Base-by-base conservation (phyloP, 2,113 vertebrate genomes). In the Rana temporaria region DNA sequence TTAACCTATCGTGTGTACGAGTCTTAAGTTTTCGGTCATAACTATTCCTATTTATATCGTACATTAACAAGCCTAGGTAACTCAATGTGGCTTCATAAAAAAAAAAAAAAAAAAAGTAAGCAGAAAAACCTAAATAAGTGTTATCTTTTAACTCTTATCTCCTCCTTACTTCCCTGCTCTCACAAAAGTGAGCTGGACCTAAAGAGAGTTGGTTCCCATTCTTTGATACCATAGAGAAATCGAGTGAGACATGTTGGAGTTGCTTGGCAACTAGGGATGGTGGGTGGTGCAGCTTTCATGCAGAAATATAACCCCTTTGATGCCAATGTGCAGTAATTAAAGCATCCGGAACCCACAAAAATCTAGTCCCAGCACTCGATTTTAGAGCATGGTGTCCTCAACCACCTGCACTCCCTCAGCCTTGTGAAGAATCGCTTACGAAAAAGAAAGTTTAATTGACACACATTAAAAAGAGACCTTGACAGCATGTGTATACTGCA, bases 261-360 rank as follows among this genome's bases (percentile, higher is more conserved):
- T 81, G 79, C 79, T 72, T 81, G 79, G 79, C 79, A 81, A 81
- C 79, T 71, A 62, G 60, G 60, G 32, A 73, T 81, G 59, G 79
- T 81, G 79, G 79, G 68, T 81, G 79, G 66, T 71, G 24, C 68
- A 17, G 59, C 60, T 34, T 70, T 22, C 57, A 19, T 73, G 59
- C 59, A 65, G 59, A 65, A 56, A 17, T 56, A 26, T 81, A 81
- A 81, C 60, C 79, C 55, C 38, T 17, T 73, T 71, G 15, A 57
- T 71, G 52, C 79, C 67, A 81, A 57, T n/a, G 14, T 72, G 20
- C 17, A 81, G 67, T 22, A 60, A 81, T 20, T 73, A 57, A 72
- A 30, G 67, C 12, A 48, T 63, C n/a, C 24, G 24, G 22, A 24
- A 63, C 20, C 20, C 24, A 22, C 60, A 20, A 63, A 38, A 63